Evolutionary conservation across 2,797 vertebrate genomes (phyloP).

Genomic region (Sarcoramphus papa): DNA sequence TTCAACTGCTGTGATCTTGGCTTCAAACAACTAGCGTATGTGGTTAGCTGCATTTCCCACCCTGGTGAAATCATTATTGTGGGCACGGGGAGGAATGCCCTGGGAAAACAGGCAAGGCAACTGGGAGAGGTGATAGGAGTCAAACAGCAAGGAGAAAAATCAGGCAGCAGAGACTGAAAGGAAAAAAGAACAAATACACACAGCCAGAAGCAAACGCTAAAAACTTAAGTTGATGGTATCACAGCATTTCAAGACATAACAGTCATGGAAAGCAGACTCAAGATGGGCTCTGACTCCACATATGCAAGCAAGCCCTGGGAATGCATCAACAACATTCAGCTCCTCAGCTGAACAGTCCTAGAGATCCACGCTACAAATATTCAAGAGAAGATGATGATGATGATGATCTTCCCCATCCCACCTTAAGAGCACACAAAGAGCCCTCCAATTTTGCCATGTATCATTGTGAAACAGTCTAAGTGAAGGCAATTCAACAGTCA

Average conservation of each 20-base stretch:
- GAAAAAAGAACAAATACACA: neutral
- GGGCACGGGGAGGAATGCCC: neutral
- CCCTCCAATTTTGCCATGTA: neutral
- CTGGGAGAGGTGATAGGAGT: neutral
- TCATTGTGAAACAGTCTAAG: accelerated
- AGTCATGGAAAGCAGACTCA: neutral
- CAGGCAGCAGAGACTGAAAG: neutral
- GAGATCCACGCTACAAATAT: neutral
- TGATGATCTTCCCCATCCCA: neutral
- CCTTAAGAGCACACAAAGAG: neutral
- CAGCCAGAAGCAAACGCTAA: neutral
- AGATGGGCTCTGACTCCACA: neutral
- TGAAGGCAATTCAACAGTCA: neutral
- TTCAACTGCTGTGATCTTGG: neutral
- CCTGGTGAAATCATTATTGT: neutral
- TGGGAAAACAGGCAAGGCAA: neutral
- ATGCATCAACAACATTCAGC: neutral
- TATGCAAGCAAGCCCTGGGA: neutral
- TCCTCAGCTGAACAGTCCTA: neutral
- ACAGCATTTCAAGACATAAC: neutral
- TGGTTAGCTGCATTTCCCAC: neutral
- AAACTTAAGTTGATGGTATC: neutral
- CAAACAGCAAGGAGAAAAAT: neutral
- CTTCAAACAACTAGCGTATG: neutral
- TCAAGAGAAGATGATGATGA: neutral